Conservation (phyloP, 2,113 vertebrate species). For the Rhabdornis inornatus region DNA sequence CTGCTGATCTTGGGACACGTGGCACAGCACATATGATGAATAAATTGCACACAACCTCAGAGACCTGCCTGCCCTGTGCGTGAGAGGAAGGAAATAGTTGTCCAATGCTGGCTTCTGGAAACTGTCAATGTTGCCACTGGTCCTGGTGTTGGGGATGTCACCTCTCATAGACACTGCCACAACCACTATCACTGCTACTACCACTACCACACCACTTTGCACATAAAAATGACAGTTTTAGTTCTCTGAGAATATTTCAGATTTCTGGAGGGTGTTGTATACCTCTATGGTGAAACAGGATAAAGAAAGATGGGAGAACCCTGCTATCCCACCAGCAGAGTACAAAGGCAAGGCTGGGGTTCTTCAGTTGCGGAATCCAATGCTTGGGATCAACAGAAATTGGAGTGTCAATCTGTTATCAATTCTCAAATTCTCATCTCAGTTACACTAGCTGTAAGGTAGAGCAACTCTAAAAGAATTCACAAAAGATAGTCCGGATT, state of each 20-base stretch:
- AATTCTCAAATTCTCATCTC: neutral
- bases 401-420: neutral
- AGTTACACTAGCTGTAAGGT: neutral
- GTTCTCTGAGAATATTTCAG: neutral
- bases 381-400: neutral
- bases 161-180: neutral
- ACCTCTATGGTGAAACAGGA: neutral
- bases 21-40: neutral
- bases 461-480: neutral
- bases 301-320: neutral
- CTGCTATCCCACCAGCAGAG: neutral
- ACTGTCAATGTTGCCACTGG: neutral
- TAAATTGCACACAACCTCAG: neutral
- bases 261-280: neutral
- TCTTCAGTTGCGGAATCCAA: neutral
- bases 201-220: neutral
- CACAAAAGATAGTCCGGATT: neutral
- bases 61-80: accelerated
- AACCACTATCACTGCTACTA: neutral
- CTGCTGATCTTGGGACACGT: neutral
- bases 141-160: neutral
- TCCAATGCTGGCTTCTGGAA: neutral
- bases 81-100: neutral
- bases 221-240: neutral
- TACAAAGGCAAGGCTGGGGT: neutral